Percentiles rank a stretch among this genome's conserved stretches.
Evolutionary conservation across 2,888 invertebrate species (phyloP).

Genomic region (Acleris laterana): DNA sequence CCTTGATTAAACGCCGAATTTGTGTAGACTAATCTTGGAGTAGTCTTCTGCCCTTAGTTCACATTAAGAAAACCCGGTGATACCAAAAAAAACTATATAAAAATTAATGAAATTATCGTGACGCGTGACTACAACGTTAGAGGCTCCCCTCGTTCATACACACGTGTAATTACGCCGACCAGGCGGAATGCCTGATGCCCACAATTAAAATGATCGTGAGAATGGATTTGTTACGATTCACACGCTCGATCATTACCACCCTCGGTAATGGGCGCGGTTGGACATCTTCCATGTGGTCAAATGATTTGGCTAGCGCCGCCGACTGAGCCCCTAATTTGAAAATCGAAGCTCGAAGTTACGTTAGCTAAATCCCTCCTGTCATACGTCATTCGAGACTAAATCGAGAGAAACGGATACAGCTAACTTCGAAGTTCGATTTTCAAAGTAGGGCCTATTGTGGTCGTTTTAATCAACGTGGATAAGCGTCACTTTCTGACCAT

Average conservation of each 20-base stretch:
- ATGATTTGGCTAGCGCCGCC: background rate
- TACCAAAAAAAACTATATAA: background rate
- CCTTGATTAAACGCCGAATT: too few species aligned
- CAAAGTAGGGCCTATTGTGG: too few species aligned
- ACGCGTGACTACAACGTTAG: constrained; percentile 22
- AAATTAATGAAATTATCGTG: constrained; percentile 10
- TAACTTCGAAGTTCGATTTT: too few species aligned
- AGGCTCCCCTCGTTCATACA: constrained; percentile 15
- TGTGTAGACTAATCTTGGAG: too few species aligned
- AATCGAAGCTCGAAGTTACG: too few species aligned
- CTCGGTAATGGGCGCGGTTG: constrained; percentile 15
- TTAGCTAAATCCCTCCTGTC: too few species aligned
- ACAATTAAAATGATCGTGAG: constrained; percentile 40
- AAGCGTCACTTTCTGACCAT: too few species aligned
- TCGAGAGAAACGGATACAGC: too few species aligned
- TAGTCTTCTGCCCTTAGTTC: too few species aligned
- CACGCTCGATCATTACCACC: constrained; percentile 27
- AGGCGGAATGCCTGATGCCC: constrained; percentile 36
- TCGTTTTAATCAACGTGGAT: too few species aligned
- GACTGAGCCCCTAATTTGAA: background rate
- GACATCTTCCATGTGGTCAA: constrained; percentile 1
- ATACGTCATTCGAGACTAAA: too few species aligned
- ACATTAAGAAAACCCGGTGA: background rate
- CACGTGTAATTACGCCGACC: constrained; percentile 29
- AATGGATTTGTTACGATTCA: constrained; percentile 40